Evolutionary conservation across 2,113 vertebrate species (phyloP).

Genomic region (Urocolius indicus): DNA sequence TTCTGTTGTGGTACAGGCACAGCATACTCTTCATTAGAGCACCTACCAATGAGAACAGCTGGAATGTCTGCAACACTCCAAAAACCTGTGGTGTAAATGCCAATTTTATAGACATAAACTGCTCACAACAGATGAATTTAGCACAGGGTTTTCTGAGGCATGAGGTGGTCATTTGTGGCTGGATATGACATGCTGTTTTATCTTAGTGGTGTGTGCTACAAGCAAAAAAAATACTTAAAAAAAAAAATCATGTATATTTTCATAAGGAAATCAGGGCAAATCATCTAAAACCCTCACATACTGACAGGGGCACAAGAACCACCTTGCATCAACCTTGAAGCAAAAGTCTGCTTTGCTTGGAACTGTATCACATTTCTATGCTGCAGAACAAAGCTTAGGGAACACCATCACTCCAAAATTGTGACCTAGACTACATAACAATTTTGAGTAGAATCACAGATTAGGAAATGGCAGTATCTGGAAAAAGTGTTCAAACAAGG

Average conservation of each 20-base stretch:
- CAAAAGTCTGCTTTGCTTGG: neutral
- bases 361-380: neutral
- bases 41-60: neutral
- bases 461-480: neutral
- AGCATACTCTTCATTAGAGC: neutral
- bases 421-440: neutral
- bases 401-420: neutral
- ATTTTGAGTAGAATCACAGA: neutral
- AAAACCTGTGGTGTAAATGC: neutral
- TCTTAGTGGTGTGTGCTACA: neutral
- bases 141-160: neutral
- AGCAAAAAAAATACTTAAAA: neutral
- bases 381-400: neutral
- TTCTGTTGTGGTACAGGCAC: neutral
- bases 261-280: neutral
- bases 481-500: neutral
- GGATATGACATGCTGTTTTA: fast-evolving
- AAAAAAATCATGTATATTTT: neutral
- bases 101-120: neutral
- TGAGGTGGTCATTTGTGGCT: neutral
- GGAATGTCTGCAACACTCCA: neutral
- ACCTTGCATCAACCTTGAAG: neutral
- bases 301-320: neutral
- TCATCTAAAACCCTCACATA: neutral
- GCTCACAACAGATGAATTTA: neutral